Percentiles rank a stretch among this genome's conserved stretches.
Conservation (phyloP, 2,113 vertebrate genomes). For the Amia ocellicauda region DNA sequence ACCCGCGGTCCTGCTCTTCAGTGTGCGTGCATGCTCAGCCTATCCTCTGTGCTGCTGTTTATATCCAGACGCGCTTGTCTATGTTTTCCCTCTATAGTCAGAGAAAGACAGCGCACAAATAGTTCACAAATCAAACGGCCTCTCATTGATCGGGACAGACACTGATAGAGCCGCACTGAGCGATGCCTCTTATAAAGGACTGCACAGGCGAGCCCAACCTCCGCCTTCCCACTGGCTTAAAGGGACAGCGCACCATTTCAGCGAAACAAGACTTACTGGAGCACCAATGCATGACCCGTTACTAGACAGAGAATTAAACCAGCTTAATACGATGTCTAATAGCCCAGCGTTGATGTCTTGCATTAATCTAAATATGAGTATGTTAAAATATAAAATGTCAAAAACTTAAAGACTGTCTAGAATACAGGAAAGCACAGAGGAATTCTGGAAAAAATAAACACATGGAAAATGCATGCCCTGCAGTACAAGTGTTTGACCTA, state of each 20-base stretch:
- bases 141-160: background rate
- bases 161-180: constrained; percentile 3
- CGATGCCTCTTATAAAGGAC: constrained; percentile 17
- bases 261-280: too few species aligned
- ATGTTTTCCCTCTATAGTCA: background rate
- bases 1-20: background rate
- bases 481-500: too few species aligned
- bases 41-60: background rate
- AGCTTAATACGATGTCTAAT: too few species aligned
- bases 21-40: background rate
- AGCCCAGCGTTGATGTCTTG: too few species aligned
- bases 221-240: constrained; percentile 16
- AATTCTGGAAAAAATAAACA: too few species aligned
- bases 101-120: background rate
- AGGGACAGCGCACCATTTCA: background rate
- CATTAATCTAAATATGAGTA: too few species aligned
- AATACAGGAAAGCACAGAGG: too few species aligned
- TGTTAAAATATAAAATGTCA: too few species aligned
- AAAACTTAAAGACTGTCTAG: too few species aligned
- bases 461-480: too few species aligned
- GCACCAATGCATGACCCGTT: too few species aligned
- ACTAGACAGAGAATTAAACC: too few species aligned
- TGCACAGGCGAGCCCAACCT: background rate
- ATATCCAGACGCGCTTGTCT: background rate
- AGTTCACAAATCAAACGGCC: background rate